A percentile compares a stretch with the other conserved stretches of the same genome.
phyloP scores from a whole-genome alignment of 2,797 vertebrate genomes.

The Rallus crepitans region DNA sequence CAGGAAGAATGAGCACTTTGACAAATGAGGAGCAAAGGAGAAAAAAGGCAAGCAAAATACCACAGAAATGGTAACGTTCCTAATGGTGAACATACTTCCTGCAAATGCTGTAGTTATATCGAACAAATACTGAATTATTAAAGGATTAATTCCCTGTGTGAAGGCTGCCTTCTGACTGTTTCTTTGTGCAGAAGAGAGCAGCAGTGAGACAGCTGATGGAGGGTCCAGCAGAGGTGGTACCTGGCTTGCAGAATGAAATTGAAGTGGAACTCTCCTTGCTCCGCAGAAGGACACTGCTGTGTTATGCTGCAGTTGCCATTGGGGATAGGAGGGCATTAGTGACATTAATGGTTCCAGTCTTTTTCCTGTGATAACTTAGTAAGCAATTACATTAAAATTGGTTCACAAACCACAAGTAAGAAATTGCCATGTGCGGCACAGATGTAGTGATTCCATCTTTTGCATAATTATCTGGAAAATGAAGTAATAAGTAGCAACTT shows the following conservation, averaged over 20 bases:
- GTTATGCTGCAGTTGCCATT: not conserved
- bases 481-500: not conserved
- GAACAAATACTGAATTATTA: conserved; percentile 57
- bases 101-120: not conserved
- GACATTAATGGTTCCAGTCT: not conserved
- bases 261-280: not conserved
- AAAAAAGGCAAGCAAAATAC: not conserved
- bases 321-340: not conserved
- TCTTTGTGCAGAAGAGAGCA: not conserved
- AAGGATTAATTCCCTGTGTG: not conserved
- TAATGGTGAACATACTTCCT: conserved; percentile 19
- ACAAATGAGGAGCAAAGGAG: not conserved
- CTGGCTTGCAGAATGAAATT: conserved; percentile 26
- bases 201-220: not conserved
- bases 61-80: not conserved
- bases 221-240: not conserved
- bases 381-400: not conserved
- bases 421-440: not conserved
- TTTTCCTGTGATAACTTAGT: not conserved
- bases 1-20: not conserved
- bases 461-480: not conserved
- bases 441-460: not conserved
- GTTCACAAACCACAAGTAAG: not conserved
- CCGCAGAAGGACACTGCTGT: not conserved
- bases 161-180: not conserved